Evolutionary conservation across 2,113 vertebrate species (phyloP).

Genomic region (Coracopsis vasa): DNA sequence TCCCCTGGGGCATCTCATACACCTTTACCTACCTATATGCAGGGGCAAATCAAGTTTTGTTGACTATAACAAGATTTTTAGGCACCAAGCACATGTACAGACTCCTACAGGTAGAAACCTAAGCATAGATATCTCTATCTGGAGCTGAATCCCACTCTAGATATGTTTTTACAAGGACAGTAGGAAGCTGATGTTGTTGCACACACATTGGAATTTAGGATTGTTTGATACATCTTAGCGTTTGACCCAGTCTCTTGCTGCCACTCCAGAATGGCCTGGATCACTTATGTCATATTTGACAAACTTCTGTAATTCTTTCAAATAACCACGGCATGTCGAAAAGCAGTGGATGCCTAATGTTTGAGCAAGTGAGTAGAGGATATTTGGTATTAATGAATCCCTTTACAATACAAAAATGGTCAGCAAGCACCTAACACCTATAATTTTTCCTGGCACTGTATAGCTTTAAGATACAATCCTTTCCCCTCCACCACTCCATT

Average conservation of each 20-base stretch:
- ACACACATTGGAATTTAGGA: neutral
- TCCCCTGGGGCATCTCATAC: neutral
- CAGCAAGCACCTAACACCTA: neutral
- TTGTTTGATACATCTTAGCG: fast-evolving
- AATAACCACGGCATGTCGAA: neutral
- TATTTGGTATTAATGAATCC: neutral
- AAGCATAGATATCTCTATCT: neutral
- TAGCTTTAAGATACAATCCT: neutral
- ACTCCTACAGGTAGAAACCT: neutral
- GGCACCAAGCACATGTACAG: neutral
- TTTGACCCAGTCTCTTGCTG: neutral
- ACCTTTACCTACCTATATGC: neutral
- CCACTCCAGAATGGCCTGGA: neutral
- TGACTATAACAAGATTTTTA: neutral
- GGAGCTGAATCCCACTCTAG: neutral
- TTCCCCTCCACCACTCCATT: neutral
- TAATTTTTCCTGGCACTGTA: neutral
- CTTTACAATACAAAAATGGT: neutral
- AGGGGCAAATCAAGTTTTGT: neutral
- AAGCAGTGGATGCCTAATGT: neutral
- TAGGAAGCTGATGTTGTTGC: neutral
- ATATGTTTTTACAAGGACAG: neutral
- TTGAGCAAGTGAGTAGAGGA: neutral
- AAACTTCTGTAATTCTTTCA: neutral
- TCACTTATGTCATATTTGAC: neutral